These are phyloP conservation scores for Monodelphis domestica DNA, from an alignment of 2,797 vertebrate species.

Conservation along the genomic window DNA sequence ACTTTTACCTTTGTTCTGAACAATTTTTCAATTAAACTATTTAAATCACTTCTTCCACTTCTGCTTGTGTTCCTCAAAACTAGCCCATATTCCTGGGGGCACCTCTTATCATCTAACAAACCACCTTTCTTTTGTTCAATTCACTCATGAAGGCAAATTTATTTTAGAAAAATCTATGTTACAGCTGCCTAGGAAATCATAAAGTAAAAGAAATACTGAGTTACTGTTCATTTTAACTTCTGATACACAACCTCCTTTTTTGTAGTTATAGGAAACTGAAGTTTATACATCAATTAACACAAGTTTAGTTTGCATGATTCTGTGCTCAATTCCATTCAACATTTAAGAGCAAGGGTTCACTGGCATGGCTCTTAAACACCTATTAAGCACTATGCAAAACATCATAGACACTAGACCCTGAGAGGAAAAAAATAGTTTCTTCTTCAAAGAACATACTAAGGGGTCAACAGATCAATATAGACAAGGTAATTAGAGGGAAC, in stretches of 20 bases:
- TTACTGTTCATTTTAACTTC: not conserved
- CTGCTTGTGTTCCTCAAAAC: not conserved
- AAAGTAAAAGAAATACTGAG: not conserved
- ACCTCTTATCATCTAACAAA: not conserved
- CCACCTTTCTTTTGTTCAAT: not conserved
- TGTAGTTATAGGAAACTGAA: not conserved
- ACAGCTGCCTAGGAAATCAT: not conserved
- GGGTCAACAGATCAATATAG: not conserved
- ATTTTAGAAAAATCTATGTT: not conserved
- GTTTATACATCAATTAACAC: not conserved
- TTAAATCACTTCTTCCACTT: accelerated
- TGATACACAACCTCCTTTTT: not conserved
- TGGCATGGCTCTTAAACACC: not conserved
- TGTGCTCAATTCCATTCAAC: not conserved
- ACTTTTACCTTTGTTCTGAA: not conserved
- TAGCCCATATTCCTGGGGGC: not conserved
- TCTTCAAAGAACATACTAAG: not conserved
- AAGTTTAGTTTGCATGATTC: not conserved
- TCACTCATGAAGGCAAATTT: not conserved
- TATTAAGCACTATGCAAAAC: not conserved
- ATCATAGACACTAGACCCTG: not conserved
- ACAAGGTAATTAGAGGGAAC: not conserved
- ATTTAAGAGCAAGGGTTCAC: not conserved
- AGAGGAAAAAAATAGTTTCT: not conserved
- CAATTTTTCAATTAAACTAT: not conserved